Percentiles rank a stretch among this genome's conserved stretches.
Conservation (phyloP, 2,113 vertebrate genomes). For the Ceyx melanurus region DNA sequence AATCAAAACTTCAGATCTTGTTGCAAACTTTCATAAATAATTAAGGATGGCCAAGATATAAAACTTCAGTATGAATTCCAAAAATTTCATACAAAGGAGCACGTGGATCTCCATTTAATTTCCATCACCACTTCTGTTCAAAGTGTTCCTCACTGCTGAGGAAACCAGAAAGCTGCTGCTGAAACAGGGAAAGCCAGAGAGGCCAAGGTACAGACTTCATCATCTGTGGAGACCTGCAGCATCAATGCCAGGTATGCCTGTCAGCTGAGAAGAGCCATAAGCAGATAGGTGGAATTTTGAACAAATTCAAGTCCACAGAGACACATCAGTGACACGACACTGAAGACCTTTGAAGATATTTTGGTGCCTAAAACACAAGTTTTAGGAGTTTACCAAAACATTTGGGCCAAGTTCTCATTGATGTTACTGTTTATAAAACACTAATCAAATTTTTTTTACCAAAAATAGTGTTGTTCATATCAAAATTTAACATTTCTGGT, state of each 20-base stretch:
- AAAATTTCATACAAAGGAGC: not conserved
- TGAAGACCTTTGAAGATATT: not conserved
- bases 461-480: not conserved
- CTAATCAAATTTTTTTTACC: not conserved
- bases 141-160: not conserved
- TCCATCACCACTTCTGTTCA: not conserved
- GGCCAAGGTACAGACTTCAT: not conserved
- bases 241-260: not conserved
- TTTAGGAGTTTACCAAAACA: not conserved
- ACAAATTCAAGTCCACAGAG: not conserved
- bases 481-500: not conserved
- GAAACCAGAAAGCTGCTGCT: not conserved
- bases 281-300: not conserved
- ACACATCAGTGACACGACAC: rapidly evolving
- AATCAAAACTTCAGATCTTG: not conserved
- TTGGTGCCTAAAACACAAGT: not conserved
- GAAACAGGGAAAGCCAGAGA: not conserved
- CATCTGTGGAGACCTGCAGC: not conserved
- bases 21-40: not conserved
- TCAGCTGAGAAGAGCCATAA: not conserved
- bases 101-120: not conserved
- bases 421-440: not conserved
- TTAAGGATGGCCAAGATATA: not conserved
- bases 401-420: not conserved
- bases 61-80: not conserved